These are phyloP conservation scores for Dermolepida albohirtum DNA, from an alignment of 2,888 invertebrate species.

Conservation along the genomic window DNA sequence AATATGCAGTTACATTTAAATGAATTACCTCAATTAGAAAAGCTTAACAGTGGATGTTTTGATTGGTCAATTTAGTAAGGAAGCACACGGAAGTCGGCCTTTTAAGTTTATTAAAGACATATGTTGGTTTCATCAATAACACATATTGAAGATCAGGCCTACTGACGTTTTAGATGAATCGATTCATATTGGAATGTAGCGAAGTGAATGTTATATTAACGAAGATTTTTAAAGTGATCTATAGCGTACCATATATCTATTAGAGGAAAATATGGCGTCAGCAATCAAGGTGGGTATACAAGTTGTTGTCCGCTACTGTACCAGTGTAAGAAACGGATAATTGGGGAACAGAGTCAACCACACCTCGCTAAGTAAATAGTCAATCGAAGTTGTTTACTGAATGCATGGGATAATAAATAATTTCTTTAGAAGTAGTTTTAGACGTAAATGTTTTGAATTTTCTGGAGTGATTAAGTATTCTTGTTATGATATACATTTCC, in stretches of 20 bases:
- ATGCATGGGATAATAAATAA: conserved; percentile 1
- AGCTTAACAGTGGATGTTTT: not conserved
- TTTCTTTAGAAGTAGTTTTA: not conserved
- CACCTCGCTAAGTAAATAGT: conserved; percentile 17
- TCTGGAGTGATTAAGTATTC: too few relatives aligned
- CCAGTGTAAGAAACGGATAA: conserved; percentile 40
- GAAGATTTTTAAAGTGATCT: conserved; percentile 47
- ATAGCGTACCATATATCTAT: conserved; percentile 50
- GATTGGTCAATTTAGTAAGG: conserved; percentile 5
- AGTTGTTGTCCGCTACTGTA: conserved; percentile 37
- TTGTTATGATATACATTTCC: too few relatives aligned
- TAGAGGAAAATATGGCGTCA: conserved; percentile 50
- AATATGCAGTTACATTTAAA: not conserved
- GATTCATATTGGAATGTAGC: conserved; percentile 24
- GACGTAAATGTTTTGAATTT: too few relatives aligned
- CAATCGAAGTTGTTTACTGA: conserved; percentile 18
- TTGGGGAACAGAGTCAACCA: conserved; percentile 45
- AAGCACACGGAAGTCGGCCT: conserved; percentile 12
- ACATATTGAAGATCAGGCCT: conserved; percentile 18
- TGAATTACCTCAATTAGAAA: conserved; percentile 1
- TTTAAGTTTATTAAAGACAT: conserved; percentile 9
- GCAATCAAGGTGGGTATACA: conserved; percentile 50
- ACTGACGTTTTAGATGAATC: conserved; percentile 11
- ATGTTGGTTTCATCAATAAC: conserved; percentile 25
- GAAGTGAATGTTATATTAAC: conserved; percentile 27